Conservation (phyloP, 2,888 invertebrate genomes). For the Caenorhabditis panamensis region DNA sequence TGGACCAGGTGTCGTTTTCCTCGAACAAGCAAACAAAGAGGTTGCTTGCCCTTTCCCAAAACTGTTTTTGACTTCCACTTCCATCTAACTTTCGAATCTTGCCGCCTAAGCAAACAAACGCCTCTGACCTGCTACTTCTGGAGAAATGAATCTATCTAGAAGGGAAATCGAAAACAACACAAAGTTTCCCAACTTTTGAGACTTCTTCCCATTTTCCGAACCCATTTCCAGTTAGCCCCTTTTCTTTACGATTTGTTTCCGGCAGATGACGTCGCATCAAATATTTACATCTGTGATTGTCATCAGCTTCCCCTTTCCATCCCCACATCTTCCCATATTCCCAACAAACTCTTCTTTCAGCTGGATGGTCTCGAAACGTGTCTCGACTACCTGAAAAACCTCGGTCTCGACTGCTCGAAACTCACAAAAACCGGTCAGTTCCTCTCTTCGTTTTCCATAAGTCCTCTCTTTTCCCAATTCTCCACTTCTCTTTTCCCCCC, state of each 20-base stretch:
- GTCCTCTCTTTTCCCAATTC: constrained; percentile 7
- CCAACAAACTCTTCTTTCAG: constrained; percentile 36
- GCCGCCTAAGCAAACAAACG: constrained; percentile 20
- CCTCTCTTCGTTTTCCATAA: constrained; percentile 31
- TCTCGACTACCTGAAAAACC: constrained; percentile 69
- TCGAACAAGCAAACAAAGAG: constrained; percentile 2
- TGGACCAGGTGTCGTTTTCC: neutral
- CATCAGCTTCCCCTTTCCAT: constrained; percentile 14
- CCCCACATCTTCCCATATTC: constrained; percentile 2
- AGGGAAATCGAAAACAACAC: constrained; percentile 32
- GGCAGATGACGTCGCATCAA: constrained; percentile 45
- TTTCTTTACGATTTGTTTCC: constrained; percentile 10
- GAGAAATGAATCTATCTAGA: constrained; percentile 1
- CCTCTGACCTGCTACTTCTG: neutral
- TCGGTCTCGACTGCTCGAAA: constrained; percentile 73
- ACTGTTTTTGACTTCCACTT: neutral
- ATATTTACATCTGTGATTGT: constrained; percentile 45
- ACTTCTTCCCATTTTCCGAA: constrained; percentile 27
- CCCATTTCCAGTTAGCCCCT: constrained; percentile 49
- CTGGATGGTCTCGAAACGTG: constrained; percentile 69
- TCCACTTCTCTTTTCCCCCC: constrained; percentile 19
- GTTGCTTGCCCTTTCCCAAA: neutral
- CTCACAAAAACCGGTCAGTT: constrained; percentile 70
- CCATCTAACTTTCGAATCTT: neutral
- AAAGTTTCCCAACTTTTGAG: neutral